phyloP scores from a whole-genome alignment of 2,113 vertebrate genomes.

The Egretta garzetta region DNA sequence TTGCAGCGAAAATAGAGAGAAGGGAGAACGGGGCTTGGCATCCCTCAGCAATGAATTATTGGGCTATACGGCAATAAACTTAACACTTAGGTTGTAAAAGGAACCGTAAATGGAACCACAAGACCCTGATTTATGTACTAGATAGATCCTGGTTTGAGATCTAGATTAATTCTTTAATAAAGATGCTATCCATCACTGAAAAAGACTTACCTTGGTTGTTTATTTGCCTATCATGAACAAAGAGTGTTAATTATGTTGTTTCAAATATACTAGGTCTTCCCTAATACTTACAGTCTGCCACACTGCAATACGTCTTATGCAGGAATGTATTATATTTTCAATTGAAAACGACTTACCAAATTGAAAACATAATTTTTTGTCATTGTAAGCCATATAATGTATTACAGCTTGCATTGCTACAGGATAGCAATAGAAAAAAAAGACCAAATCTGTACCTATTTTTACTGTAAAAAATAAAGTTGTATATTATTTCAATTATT shows the following conservation, averaged over 20 bases:
- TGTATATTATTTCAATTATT: not conserved
- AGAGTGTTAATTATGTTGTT: constrained; percentile 57
- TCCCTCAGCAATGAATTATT: constrained; percentile 18
- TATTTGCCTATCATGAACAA: constrained; percentile 61
- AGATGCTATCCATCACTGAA: constrained; percentile 52
- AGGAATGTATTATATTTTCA: constrained; percentile 37
- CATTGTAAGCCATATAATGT: not conserved
- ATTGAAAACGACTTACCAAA: constrained; percentile 35
- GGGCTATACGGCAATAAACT: constrained; percentile 66
- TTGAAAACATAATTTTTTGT: constrained; percentile 54
- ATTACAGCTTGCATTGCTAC: not conserved
- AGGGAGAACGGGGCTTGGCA: not conserved
- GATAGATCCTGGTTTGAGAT: constrained; percentile 35
- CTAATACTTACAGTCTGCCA: constrained; percentile 36
- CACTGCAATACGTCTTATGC: constrained; percentile 12
- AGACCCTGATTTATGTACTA: constrained; percentile 55
- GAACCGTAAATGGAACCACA: constrained; percentile 71
- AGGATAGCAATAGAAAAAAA: not conserved
- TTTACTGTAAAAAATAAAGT: not conserved
- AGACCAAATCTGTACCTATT: not conserved
- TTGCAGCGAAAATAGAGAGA: not conserved
- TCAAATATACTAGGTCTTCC: constrained; percentile 37
- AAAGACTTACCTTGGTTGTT: constrained; percentile 48
- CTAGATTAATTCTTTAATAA: constrained; percentile 64
- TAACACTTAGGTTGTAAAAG: constrained; percentile 66